Evolutionary conservation across 2,797 vertebrate genomes (phyloP), one percentile per base, ranked within the genome.

Genomic region (Sebastes elongatus): DNA sequence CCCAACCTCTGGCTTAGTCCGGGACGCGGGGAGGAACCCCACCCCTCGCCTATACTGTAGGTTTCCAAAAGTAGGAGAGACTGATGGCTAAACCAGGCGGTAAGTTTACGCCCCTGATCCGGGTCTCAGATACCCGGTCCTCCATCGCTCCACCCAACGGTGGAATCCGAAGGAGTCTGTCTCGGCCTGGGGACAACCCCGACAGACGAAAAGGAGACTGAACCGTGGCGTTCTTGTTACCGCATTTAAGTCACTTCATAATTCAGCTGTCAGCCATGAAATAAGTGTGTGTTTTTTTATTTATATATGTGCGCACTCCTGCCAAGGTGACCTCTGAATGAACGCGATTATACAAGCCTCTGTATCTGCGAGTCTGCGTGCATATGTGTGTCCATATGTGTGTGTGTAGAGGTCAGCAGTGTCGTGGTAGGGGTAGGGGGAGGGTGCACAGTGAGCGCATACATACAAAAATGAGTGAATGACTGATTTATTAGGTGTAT

Each of bases 401-500:
- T 65, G 67, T 74, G 71, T 72, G 69, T 35, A 68, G 59, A 73
- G 74, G 81, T 86, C 78, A 81, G 69, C 67, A 9, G 65, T 57
- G 71, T 63, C 10, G 6, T 38, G 61, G n/a, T 42, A 23, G 20
- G 10, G 23, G 14, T 25, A 9, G 30, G 33, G 53, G 52, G 57
- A n/a, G 60, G 46, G 69, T 69, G 74, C 78, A 82, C 74, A 83
- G 70, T 74, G 80, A 88, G 72, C 70, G 14, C 79, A 81, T 49
- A 73, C 76, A 79, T 71, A 71, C 74, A 88, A 66, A 82, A 93
- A 89, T 89, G 74, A 86, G 78, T 88, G 87, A 90, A 74, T 85
- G 91, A 91, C 86, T 88, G 92, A 95, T 94, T 95, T 95, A 94
- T 93, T 89, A 83, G 84, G 91, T 94, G 92, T 84, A 85, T 91